These are phyloP conservation scores for Prionace glauca DNA, from an alignment of 2,797 vertebrate genomes.

Conservation along the genomic window DNA sequence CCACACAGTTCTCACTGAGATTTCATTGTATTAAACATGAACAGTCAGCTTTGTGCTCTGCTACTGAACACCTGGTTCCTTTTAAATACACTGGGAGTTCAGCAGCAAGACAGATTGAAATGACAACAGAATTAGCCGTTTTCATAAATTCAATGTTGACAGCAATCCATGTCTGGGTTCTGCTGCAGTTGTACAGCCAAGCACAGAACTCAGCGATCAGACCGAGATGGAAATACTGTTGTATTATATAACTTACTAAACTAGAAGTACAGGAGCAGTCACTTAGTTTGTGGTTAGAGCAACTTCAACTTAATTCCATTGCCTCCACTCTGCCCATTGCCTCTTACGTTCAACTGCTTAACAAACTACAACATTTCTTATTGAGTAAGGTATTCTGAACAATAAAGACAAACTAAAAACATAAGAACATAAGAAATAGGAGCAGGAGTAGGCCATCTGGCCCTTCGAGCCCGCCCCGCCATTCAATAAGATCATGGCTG, in stretches of 20 bases:
- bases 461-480: too few species aligned
- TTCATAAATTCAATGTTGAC: conserved; percentile 10
- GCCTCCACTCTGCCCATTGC: not conserved
- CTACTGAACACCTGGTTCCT: conserved; percentile 20
- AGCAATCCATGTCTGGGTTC: not conserved
- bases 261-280: not conserved
- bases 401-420: not conserved
- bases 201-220: not conserved
- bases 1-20: not conserved
- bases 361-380: too few species aligned
- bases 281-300: not conserved
- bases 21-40: conserved; percentile 8
- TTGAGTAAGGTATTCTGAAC: not conserved
- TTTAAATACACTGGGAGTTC: not conserved
- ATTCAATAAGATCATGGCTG: too few species aligned
- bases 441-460: too few species aligned
- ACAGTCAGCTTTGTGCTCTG: not conserved
- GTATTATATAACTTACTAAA: not conserved
- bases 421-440: too few species aligned
- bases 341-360: not conserved
- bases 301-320: not conserved
- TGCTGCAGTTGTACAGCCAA: not conserved
- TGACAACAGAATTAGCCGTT: not conserved
- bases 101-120: not conserved
- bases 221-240: not conserved